Evolutionary conservation across 2,113 vertebrate species (phyloP), one percentile per base, ranked within the genome.

Genomic region (Clarias macrocephalus): DNA sequence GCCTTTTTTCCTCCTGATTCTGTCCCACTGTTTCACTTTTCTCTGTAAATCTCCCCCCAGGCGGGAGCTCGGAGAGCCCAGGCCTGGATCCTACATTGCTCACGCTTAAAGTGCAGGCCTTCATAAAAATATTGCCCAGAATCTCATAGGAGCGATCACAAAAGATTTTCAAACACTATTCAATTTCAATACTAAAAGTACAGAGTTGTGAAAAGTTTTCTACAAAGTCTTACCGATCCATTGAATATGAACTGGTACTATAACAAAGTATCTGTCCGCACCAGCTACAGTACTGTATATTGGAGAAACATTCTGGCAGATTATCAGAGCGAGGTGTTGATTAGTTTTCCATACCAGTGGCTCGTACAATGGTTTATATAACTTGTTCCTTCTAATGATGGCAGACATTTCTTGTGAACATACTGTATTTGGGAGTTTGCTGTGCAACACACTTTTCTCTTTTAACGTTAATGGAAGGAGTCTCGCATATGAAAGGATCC

Each of bases 1-100:
- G 84, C 89, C 90, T 92, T 92, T 93, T 92, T 92, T 81, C 82
- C 86, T 87, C 88, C 86, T 85, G 88, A 86, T 88, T 90, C 90
- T 86, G 87, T 81, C 83, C 63, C 88, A 75, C 37, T 90, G 90
- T 89, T 85, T 90, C 66, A 89, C 85, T 91, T 92, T 90, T 90
- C 87, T 87, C 88, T 90, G 86, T 92, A 91, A 92, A 93, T 94
- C 91, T 91, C 84, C 88, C 88, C 89, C 57, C 2, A 33, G 86
- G 86, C 86, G 77, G 86, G 57, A 86, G 75, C 81, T 59, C 59
- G 15, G 37, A 72, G 60, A 70, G 54, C 83, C 72, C 86, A 42
- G 28, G 62, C 68, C 70, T 25, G 70, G 7, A 54, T 28, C 66
- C 83, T n/a, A 72, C 57, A 25, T 13, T 23, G 37, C 66, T 48